A percentile compares a stretch with the other conserved stretches of the same genome.
These are phyloP conservation scores for Aphodius granarius DNA, from an alignment of 2,888 invertebrate species.

Conservation along the genomic window DNA sequence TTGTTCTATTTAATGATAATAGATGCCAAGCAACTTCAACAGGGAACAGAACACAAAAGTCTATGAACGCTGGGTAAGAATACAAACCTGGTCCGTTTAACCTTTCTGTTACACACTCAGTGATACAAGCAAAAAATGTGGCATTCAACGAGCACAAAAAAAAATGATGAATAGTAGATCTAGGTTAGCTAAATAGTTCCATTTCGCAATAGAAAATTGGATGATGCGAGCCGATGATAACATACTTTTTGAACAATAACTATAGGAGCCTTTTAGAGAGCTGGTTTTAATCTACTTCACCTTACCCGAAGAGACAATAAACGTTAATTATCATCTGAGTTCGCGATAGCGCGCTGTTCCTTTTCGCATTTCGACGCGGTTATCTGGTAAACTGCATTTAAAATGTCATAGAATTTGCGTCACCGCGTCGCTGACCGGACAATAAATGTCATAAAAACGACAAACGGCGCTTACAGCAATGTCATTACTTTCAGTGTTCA, in stretches of 20 bases:
- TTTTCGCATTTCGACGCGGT: conserved; percentile 3
- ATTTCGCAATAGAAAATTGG: background rate
- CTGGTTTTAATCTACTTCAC: background rate
- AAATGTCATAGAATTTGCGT: conserved; percentile 13
- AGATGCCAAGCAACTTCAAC: too few species aligned
- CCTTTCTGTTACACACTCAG: background rate
- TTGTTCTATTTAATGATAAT: too few species aligned
- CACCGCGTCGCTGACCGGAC: conserved; percentile 3
- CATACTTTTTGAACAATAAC: background rate
- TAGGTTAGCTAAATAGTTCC: background rate
- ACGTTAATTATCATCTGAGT: conserved; percentile 10
- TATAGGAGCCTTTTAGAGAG: background rate
- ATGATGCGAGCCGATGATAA: background rate
- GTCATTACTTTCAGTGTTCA: conserved; percentile 2
- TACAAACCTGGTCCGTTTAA: background rate
- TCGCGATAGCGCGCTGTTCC: conserved; percentile 1
- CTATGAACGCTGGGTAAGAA: background rate
- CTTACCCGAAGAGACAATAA: background rate
- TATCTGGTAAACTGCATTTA: background rate
- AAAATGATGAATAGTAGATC: background rate
- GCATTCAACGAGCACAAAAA: background rate
- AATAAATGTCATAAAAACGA: conserved; percentile 13
- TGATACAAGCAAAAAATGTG: too few species aligned
- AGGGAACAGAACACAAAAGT: background rate
- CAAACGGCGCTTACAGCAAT: background rate